Evolutionary conservation across 1,140 invertebrate genomes (phyloP), one percentile per base, ranked within the genome.

Genomic region (Drosophila malerkotliana): DNA sequence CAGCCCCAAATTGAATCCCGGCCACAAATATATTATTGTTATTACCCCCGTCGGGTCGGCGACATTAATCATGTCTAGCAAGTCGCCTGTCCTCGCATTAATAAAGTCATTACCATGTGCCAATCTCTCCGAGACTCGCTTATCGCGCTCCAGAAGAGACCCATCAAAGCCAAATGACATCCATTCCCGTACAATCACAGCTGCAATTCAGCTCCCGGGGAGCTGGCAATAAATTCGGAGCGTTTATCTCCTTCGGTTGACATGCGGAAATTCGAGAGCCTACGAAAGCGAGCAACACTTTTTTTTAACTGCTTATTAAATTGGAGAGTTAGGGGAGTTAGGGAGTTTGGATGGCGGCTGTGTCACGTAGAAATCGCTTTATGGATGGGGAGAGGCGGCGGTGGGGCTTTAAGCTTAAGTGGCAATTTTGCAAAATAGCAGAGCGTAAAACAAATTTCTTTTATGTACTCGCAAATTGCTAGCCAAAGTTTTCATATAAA

Each of bases 381-480:
- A 1, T 28, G 26, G 5, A 4, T 39, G 3, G 26, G 15, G 8
- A n/a, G 15, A 5, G 26, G 26, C 26, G 6, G 26, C 12, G 30
- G 56, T 15, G 9, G 21, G 34, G 82, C 74, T 78, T 78, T 78
- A 88, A 77, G 75, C 87, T 88, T 83, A 87, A 87, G 83, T 87
- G 79, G 79, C 83, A 81, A 83, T 81, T 88, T 88, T 88, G 76
- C 75, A 87, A 87, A 87, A 87, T 87, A 87, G 83, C 82, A 63
- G 39, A 59, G 75, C 78, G 64, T 85, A 87, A 87, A 87, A 82
- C 78, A 87, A 87, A 87, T 87, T 87, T 87, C 83, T 79, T 87
- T 87, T 87, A 87, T 87, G 82, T 87, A 87, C 79, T 87, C 66
- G 76, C 84, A 87, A 87, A 87, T 87, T 87, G 82, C 82, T 71